Conservation (phyloP, 2,888 invertebrate species). For the Agrenia bidenticulata region DNA sequence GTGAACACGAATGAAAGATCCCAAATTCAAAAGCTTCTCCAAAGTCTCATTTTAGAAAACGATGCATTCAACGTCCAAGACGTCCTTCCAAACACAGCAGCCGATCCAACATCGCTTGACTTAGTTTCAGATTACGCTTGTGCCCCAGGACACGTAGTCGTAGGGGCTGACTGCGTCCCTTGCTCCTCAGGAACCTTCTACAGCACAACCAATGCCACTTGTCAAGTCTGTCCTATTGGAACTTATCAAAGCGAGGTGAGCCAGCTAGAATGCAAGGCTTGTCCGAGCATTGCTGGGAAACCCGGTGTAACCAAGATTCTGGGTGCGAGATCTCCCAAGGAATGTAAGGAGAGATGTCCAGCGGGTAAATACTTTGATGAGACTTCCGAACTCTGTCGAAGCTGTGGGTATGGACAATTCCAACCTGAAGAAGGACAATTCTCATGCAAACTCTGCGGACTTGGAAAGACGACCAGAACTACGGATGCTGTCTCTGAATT, state of each 20-base stretch:
- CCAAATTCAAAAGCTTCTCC: constrained; percentile 77
- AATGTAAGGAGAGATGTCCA: constrained; percentile 73
- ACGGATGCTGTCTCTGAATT: constrained; percentile 78
- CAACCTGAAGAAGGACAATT: constrained; percentile 89
- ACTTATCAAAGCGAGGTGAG: constrained; percentile 92
- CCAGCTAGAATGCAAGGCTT: constrained; percentile 81
- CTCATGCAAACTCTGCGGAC: constrained; percentile 80
- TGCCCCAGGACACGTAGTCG: constrained; percentile 87
- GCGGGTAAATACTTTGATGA: constrained; percentile 93
- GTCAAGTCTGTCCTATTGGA: constrained; percentile 81
- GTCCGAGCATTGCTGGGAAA: constrained; percentile 87
- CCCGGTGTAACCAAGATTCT: constrained; percentile 82
- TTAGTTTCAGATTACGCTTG: constrained; percentile 92
- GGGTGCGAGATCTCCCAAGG: constrained; percentile 70
- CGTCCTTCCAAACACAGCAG: constrained; percentile 89
- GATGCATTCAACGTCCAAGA: constrained; percentile 91
- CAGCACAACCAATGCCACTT: constrained; percentile 69
- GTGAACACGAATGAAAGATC: constrained; percentile 84
- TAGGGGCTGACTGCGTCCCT: constrained; percentile 66
- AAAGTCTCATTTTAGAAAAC: constrained; percentile 87
- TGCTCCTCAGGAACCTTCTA: constrained; percentile 89
- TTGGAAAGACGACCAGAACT: constrained; percentile 88
- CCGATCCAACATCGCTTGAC: constrained; percentile 83
- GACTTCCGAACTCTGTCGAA: constrained; percentile 80
- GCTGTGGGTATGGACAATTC: constrained; percentile 92